These are phyloP conservation scores for Linepithema humile DNA, from an alignment of 1,140 invertebrate genomes.

Conservation along the genomic window DNA sequence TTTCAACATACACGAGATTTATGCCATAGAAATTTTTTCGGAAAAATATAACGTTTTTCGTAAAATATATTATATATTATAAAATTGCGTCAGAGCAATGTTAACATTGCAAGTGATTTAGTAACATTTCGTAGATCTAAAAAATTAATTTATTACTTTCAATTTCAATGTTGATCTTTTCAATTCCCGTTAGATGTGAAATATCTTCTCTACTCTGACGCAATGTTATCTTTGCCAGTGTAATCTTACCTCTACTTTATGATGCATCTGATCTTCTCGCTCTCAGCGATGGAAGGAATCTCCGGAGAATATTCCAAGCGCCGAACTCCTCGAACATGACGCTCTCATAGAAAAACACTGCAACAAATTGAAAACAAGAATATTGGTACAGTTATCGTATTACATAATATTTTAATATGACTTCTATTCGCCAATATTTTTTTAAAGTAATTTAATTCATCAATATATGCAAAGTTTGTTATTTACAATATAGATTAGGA, in stretches of 20 bases:
- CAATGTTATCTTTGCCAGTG: conserved; percentile 32
- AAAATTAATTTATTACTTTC: neutral
- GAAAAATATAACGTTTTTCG: no score
- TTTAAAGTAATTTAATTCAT: neutral
- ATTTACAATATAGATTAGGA: neutral
- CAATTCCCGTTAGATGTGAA: conserved; percentile 2
- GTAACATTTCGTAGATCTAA: no score
- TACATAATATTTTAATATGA: conserved; percentile 1
- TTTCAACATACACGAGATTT: no score
- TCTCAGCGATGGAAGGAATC: conserved; percentile 1
- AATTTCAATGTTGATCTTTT: neutral
- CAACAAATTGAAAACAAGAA: conserved; percentile 16
- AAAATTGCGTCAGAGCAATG: no score
- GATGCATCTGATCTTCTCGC: conserved; percentile 16
- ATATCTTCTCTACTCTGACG: neutral
- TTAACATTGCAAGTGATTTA: no score
- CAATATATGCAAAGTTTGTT: neutral
- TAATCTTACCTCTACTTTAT: conserved; percentile 33
- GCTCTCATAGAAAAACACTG: neutral
- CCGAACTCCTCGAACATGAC: conserved; percentile 7
- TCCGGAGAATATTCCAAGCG: neutral
- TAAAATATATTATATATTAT: no score
- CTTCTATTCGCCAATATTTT: neutral
- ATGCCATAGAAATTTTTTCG: no score
- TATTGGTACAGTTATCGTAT: neutral